Evolutionary conservation across 2,888 invertebrate species (phyloP).

Genomic region (Osedax fenrisi): DNA sequence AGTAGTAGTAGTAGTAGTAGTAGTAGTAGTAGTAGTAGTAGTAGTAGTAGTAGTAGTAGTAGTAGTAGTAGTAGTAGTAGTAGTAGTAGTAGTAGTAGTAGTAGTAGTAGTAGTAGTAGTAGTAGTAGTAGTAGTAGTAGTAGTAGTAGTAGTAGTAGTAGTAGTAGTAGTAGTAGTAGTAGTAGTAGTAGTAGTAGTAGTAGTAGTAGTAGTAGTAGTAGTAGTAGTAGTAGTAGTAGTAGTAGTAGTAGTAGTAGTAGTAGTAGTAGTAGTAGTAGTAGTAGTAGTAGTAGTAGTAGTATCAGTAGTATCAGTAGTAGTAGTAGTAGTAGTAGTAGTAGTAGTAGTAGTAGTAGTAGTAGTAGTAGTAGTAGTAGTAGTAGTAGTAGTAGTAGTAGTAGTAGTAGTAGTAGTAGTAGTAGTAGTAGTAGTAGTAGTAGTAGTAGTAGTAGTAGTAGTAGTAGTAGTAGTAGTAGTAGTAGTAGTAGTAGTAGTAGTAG

Average conservation of each 20-base stretch:
- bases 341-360: constrained; percentile 14
- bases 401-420: constrained; percentile 12
- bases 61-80: constrained; percentile 12
- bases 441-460: constrained; percentile 12
- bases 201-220: constrained; percentile 12
- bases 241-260: constrained; percentile 14
- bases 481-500: constrained; percentile 13
- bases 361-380: constrained; percentile 13
- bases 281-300: constrained; percentile 3
- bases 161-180: constrained; percentile 13
- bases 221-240: constrained; percentile 12
- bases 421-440: constrained; percentile 16
- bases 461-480: constrained; percentile 12
- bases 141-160: constrained; percentile 12
- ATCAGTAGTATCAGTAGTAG: not conserved
- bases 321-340: not conserved
- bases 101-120: constrained; percentile 14
- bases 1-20: constrained; percentile 13
- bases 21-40: constrained; percentile 14
- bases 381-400: constrained; percentile 12
- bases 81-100: constrained; percentile 13
- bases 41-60: constrained; percentile 12
- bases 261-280: constrained; percentile 13
- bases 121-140: constrained; percentile 12
- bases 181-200: constrained; percentile 14